Conservation (phyloP, 2,888 invertebrate genomes). For the Drosophila mettleri region DNA sequence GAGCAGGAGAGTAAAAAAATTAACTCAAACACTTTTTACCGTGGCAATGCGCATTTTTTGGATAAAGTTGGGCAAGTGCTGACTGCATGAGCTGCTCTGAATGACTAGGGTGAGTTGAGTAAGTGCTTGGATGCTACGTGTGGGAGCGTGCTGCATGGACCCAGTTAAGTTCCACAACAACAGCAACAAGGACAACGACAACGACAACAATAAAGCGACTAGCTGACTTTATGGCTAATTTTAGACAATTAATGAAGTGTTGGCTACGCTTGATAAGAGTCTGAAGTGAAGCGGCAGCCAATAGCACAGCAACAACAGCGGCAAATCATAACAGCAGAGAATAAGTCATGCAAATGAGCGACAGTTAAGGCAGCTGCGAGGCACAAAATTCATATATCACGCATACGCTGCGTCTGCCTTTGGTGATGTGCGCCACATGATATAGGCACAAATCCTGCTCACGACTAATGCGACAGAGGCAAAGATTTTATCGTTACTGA, state of each 20-base stretch:
- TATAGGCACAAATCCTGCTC: constrained; percentile 47
- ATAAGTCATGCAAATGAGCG: constrained; percentile 78
- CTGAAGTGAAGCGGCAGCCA: constrained; percentile 31
- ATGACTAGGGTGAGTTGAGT: not conserved
- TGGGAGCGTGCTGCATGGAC: not conserved
- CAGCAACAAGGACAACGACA: constrained; percentile 15
- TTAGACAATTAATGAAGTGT: constrained; percentile 82
- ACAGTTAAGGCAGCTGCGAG: constrained; percentile 47
- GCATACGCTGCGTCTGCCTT: constrained; percentile 62
- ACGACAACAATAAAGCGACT: constrained; percentile 15
- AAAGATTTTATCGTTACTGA: constrained; percentile 51
- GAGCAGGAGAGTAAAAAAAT: constrained; percentile 26
- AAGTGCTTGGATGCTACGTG: constrained; percentile 9
- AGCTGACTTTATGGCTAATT: constrained; percentile 74
- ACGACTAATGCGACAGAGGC: not conserved
- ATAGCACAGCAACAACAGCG: constrained; percentile 3
- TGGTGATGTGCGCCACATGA: constrained; percentile 54
- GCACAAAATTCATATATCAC: constrained; percentile 55
- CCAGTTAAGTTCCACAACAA: constrained; percentile 3
- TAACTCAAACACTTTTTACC: constrained; percentile 34
- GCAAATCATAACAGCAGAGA: constrained; percentile 23
- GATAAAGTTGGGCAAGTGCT: not conserved
- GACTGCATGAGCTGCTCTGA: constrained; percentile 5
- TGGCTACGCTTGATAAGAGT: constrained; percentile 75
- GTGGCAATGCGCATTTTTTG: constrained; percentile 29